These are phyloP conservation scores for Latrodectus elegans DNA, from an alignment of 2,888 invertebrate species.

Conservation along the genomic window DNA sequence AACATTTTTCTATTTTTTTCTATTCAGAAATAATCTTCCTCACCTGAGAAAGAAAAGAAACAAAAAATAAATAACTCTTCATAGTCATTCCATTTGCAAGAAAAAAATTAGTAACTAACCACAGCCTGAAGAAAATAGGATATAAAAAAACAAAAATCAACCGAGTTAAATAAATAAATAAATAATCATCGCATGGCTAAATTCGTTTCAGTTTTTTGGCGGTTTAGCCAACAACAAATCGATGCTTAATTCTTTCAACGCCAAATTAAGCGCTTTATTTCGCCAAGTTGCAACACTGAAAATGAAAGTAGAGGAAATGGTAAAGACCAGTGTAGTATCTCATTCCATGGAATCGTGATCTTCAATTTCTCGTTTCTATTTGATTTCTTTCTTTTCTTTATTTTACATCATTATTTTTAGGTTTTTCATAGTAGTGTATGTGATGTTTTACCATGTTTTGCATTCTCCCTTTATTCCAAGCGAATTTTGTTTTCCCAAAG, in stretches of 20 bases:
- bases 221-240: slow-evolving; percentile 8
- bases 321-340: slow-evolving; percentile 42
- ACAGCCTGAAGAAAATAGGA: not conserved
- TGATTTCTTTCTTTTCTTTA: not conserved
- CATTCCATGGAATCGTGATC: slow-evolving; percentile 61
- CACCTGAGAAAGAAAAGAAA: not conserved
- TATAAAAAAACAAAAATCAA: too few relatives aligned
- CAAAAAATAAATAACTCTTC: not conserved
- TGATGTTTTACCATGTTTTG: too few relatives aligned
- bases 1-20: not conserved
- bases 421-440: not conserved
- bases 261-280: slow-evolving; percentile 31
- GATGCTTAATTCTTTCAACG: slow-evolving; percentile 7
- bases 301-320: slow-evolving; percentile 49
- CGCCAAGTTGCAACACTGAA: slow-evolving; percentile 22
- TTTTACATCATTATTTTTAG: not conserved
- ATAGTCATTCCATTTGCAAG: not conserved
- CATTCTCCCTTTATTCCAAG: too few relatives aligned
- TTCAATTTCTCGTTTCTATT: slow-evolving; percentile 46
- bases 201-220: slow-evolving; percentile 6
- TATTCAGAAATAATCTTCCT: not conserved
- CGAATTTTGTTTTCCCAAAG: too few relatives aligned
- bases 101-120: not conserved
- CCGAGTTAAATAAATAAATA: not conserved
- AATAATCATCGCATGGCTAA: not conserved